Evolutionary conservation across 2,888 invertebrate species (phyloP).

Genomic region (Steinernema carpocapsae): DNA sequence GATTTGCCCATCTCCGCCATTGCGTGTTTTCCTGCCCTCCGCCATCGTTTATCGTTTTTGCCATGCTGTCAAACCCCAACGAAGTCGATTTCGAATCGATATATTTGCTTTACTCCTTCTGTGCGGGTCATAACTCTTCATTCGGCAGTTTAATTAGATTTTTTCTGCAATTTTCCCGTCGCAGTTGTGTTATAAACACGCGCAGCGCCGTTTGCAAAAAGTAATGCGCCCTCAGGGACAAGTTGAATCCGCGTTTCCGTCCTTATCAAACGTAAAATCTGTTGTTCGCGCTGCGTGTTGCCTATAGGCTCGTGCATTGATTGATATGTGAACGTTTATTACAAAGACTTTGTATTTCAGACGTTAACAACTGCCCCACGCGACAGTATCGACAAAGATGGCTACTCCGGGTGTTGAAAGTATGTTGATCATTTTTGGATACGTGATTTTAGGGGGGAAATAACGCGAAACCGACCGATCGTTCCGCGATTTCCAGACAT

Average conservation of each 20-base stretch:
- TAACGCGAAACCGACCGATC: too few species aligned
- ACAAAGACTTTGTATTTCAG: neutral
- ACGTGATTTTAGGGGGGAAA: too few species aligned
- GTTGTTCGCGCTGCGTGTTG: neutral
- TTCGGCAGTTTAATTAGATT: too few species aligned
- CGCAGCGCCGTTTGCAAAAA: constrained; percentile 1
- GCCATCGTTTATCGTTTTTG: constrained; percentile 11
- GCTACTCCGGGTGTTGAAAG: constrained; percentile 52
- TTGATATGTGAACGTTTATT: constrained; percentile 10
- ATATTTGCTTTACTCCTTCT: constrained; percentile 13
- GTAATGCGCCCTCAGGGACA: constrained; percentile 25
- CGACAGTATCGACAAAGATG: constrained; percentile 37
- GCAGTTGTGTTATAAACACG: too few species aligned
- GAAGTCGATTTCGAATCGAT: constrained; percentile 16
- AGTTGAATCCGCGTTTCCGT: constrained; percentile 15
- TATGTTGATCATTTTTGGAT: constrained; percentile 10
- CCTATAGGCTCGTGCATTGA: neutral
- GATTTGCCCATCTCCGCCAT: constrained; percentile 1
- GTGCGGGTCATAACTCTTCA: too few species aligned
- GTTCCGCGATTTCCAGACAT: too few species aligned
- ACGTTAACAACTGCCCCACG: neutral
- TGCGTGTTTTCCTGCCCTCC: constrained; percentile 16
- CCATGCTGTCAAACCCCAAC: constrained; percentile 26
- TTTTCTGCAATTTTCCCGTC: neutral
- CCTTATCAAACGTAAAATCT: constrained; percentile 10